Percentiles rank a stretch among this genome's conserved stretches.
Evolutionary conservation across 2,888 invertebrate species (phyloP).

Genomic region (Perithous albicinctus): DNA sequence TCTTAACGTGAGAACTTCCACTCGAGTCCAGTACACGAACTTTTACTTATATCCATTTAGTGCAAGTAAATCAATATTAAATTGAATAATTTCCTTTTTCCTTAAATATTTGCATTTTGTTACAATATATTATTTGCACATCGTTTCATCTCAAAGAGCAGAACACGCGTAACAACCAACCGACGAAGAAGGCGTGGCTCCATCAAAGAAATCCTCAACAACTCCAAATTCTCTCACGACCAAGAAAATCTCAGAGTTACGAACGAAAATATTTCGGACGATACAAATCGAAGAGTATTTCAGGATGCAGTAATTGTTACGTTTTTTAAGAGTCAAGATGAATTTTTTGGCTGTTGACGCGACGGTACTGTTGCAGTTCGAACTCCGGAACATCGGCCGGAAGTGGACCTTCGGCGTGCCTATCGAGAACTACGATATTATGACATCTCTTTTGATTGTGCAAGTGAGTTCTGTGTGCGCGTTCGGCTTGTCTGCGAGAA

Average conservation of each 20-base stretch:
- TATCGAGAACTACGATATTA: not conserved
- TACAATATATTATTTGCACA: too few relatives aligned
- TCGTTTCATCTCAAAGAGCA: too few relatives aligned
- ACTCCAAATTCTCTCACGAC: not conserved
- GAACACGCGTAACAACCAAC: constrained; percentile 23
- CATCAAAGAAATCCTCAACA: constrained; percentile 1
- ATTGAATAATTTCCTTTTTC: too few relatives aligned
- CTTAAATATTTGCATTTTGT: too few relatives aligned
- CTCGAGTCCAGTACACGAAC: too few relatives aligned
- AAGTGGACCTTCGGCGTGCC: not conserved
- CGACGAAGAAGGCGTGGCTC: not conserved
- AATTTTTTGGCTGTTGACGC: not conserved
- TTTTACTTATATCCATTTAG: too few relatives aligned
- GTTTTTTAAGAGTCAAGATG: not conserved
- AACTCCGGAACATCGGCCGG: not conserved
- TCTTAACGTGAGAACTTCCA: too few relatives aligned
- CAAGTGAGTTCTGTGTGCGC: too few relatives aligned
- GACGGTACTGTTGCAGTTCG: not conserved
- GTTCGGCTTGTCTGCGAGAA: constrained; percentile 6
- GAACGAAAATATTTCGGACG: constrained; percentile 1
- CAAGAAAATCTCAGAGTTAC: not conserved
- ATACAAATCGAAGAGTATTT: constrained; percentile 4
- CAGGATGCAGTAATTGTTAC: constrained; percentile 9
- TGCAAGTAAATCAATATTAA: too few relatives aligned
- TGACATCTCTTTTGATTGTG: too few relatives aligned